Percentiles rank a stretch among this genome's conserved stretches.
Conservation (phyloP, 2,113 vertebrate species). For the Plestiodon gilberti region DNA sequence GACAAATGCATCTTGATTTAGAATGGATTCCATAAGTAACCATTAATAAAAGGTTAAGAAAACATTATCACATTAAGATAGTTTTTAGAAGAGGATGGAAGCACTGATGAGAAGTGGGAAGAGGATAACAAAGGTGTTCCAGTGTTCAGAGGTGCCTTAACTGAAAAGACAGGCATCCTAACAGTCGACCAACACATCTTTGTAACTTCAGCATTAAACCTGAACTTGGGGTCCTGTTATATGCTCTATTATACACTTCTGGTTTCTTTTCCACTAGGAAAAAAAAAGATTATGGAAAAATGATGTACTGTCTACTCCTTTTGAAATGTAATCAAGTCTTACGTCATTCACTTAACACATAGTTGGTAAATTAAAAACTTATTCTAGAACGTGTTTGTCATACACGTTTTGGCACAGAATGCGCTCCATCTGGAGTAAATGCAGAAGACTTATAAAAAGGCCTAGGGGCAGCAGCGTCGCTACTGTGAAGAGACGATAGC, state of each 20-base stretch:
- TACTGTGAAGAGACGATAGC: too few relatives aligned
- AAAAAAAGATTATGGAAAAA: background rate
- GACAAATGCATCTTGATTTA: background rate
- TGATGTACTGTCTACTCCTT: background rate
- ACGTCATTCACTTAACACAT: background rate
- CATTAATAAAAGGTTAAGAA: too few relatives aligned
- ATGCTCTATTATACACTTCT: background rate
- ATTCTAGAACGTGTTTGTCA: background rate
- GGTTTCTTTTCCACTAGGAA: background rate
- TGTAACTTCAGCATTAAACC: background rate
- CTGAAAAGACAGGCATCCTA: background rate
- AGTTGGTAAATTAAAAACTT: background rate
- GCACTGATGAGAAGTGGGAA: too few relatives aligned
- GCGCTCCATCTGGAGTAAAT: background rate
- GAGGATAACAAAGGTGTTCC: background rate
- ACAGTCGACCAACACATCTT: background rate
- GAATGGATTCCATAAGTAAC: background rate
- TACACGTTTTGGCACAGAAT: background rate
- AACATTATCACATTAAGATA: too few relatives aligned
- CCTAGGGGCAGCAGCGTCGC: too few relatives aligned
- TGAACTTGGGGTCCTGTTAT: background rate
- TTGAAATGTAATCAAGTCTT: background rate
- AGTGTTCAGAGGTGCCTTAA: background rate
- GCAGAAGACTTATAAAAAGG: background rate
- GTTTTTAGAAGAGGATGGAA: background rate